A percentile compares a stretch with the other conserved stretches of the same genome.
Conservation (phyloP, 1,140 invertebrate genomes). For the Limonius californicus region DNA sequence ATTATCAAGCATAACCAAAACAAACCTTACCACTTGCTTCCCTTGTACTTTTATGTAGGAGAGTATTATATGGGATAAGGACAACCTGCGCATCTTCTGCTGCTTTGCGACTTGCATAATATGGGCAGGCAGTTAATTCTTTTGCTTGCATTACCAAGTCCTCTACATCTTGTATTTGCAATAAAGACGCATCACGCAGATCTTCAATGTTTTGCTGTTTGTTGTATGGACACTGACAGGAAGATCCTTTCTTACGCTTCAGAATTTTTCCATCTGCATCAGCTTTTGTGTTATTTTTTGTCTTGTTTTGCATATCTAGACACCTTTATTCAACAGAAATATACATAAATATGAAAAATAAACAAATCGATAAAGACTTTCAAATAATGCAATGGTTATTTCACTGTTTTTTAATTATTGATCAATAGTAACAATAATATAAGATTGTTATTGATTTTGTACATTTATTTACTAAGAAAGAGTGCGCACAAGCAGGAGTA, state of each 20-base stretch:
- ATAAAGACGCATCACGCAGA: slow-evolving; percentile 62
- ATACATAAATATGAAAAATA: neutral
- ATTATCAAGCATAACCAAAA: slow-evolving; percentile 1
- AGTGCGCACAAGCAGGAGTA: too few relatives aligned
- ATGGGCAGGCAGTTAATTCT: slow-evolving; percentile 78
- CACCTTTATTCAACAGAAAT: slow-evolving; percentile 55
- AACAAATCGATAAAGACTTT: too few relatives aligned
- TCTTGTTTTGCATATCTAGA: slow-evolving; percentile 79
- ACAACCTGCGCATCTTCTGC: slow-evolving; percentile 77
- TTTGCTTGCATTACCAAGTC: slow-evolving; percentile 71
- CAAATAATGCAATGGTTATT: too few relatives aligned
- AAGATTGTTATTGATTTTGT: too few relatives aligned
- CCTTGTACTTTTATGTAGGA: slow-evolving; percentile 84
- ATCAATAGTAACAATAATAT: too few relatives aligned
- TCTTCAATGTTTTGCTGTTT: slow-evolving; percentile 62
- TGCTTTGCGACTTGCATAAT: slow-evolving; percentile 81
- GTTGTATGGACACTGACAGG: slow-evolving; percentile 63
- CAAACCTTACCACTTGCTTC: slow-evolving; percentile 59
- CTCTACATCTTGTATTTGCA: slow-evolving; percentile 83
- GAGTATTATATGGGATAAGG: slow-evolving; percentile 80
- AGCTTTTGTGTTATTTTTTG: slow-evolving; percentile 54
- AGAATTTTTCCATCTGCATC: slow-evolving; percentile 59
- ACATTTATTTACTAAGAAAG: too few relatives aligned
- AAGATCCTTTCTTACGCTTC: slow-evolving; percentile 54
- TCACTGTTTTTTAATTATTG: too few relatives aligned